Evolutionary conservation across 2,888 invertebrate genomes (phyloP), one percentile per base, ranked within the genome.

Genomic region (Rugalucina vietnamica): DNA sequence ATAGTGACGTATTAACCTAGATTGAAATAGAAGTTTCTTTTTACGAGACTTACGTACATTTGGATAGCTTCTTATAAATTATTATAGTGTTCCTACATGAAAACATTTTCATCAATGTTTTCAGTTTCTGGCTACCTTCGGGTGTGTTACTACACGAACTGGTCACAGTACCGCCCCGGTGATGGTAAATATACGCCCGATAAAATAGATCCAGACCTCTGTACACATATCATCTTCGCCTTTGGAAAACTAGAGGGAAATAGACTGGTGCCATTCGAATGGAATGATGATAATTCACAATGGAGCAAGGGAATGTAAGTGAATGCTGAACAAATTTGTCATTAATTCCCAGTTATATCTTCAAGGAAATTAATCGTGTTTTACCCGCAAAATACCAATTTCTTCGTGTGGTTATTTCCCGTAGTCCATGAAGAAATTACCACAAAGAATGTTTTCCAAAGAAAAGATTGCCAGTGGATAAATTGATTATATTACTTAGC

Each of bases 201-300:
- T 95, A 98, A 99, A 94, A 98, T 99, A 91, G 97, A 98, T 83
- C 97, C 99, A 0, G 97, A 98, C 94, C 96, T 99, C 39, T 99
- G 99, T 95, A 99, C 99, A 0, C 99, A 99, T 95, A 96, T 99
- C 91, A 98, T 99, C 93, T 99, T 98, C 95, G 98, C 99, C 21
- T 99, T 99, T 95, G 99, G 98, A 0, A 99, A 98, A 98, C 96
- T 99, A 95, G 98, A 98, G 95, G 98, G 98, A 93, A 98, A 98
- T 88, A 97, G 97, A 93, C 96, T 99, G 83, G 97, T 98, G 88
- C 97, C 98, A 32, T 98, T 98, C 94, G 99, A 99, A 95, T 97
- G 98, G 91, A 99, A 98, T 94, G 99, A 99, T 93, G 98, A 98
- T 27, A 75, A 81, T 1, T 81, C 83, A 3, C 74, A 74, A 39